Conservation (phyloP, 2,888 invertebrate genomes). For the Meloe dianella region DNA sequence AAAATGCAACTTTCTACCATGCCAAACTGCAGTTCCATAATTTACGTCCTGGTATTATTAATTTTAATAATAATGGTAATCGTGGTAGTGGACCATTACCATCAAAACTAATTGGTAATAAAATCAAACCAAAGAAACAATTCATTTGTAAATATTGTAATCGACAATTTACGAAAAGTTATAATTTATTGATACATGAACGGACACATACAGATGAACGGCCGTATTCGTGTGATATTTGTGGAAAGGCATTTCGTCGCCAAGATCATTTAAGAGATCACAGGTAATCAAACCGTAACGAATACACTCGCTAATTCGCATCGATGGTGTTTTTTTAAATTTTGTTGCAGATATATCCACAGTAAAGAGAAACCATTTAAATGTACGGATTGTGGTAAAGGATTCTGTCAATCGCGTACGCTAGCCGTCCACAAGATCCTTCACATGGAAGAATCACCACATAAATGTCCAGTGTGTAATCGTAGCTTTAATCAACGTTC, state of each 20-base stretch:
- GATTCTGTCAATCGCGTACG: slow-evolving; percentile 96
- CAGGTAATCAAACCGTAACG: slow-evolving; percentile 67
- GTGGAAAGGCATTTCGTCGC: slow-evolving; percentile 95
- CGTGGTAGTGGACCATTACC: slow-evolving; percentile 62
- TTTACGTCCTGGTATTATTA: slow-evolving; percentile 46
- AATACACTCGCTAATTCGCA: neutral
- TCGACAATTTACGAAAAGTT: slow-evolving; percentile 96
- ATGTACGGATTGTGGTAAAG: slow-evolving; percentile 95
- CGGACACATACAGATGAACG: slow-evolving; percentile 97
- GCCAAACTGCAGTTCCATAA: slow-evolving; percentile 49
- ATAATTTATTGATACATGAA: slow-evolving; percentile 96
- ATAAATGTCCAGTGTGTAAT: slow-evolving; percentile 91
- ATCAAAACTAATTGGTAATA: slow-evolving; percentile 62
- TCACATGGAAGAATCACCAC: slow-evolving; percentile 93
- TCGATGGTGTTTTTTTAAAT: neutral
- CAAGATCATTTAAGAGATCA: slow-evolving; percentile 96
- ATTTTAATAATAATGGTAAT: neutral
- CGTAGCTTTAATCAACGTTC: slow-evolving; percentile 92
- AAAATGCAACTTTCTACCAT: slow-evolving; percentile 74
- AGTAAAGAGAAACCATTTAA: slow-evolving; percentile 98
- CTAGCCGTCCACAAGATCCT: slow-evolving; percentile 94
- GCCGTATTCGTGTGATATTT: slow-evolving; percentile 97
- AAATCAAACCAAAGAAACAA: slow-evolving; percentile 74
- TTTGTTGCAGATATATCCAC: slow-evolving; percentile 86
- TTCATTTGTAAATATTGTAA: slow-evolving; percentile 99